Evolutionary conservation across 1,140 invertebrate species (phyloP).

Genomic region (Globodera ellingtonae): DNA sequence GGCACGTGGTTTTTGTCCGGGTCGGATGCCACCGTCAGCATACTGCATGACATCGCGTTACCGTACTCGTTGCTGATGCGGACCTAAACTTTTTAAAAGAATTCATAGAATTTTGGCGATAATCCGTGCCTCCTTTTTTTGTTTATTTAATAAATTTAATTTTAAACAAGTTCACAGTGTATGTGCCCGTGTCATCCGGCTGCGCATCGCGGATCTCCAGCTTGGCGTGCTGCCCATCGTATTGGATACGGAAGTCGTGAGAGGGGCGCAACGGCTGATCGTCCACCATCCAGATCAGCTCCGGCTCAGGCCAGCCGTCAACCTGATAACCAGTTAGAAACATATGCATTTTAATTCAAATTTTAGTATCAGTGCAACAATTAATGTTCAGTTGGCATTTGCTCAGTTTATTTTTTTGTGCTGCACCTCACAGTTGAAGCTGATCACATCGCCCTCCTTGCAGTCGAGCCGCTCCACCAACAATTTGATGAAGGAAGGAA

Average conservation of each 20-base stretch:
- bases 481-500: conserved; percentile 52
- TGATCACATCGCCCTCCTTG: conserved; percentile 64
- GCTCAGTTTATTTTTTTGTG: neutral
- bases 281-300: conserved; percentile 57
- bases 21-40: conserved; percentile 61
- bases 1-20: conserved; percentile 64
- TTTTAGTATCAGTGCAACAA: too few relatives aligned
- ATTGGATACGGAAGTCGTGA: conserved; percentile 61
- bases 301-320: conserved; percentile 64
- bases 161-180: conserved; percentile 47
- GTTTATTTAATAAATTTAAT: neutral
- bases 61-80: conserved; percentile 62
- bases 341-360: neutral
- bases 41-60: conserved; percentile 48
- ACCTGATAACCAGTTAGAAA: conserved; percentile 26
- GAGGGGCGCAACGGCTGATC: conserved; percentile 64
- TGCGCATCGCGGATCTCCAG: conserved; percentile 63
- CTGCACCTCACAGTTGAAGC: conserved; percentile 59
- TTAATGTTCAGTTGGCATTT: too few relatives aligned
- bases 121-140: neutral
- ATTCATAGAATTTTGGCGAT: too few relatives aligned
- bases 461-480: conserved; percentile 1
- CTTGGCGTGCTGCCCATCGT: conserved; percentile 62
- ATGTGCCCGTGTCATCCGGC: conserved; percentile 63
- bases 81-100: neutral